Evolutionary conservation across 2,888 invertebrate genomes (phyloP).

Genomic region (Folsomia candida): DNA sequence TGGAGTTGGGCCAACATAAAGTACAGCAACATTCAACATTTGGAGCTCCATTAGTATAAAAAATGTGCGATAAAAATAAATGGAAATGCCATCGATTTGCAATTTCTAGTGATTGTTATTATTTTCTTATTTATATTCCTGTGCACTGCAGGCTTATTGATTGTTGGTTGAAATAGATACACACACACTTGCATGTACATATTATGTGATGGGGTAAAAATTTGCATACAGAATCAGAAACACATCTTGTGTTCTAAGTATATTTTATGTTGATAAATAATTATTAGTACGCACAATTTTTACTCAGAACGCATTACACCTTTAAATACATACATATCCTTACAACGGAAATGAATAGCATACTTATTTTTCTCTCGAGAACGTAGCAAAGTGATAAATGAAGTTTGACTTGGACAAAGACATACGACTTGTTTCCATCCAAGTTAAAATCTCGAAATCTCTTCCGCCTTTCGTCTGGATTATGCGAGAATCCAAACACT

Average conservation of each 20-base stretch:
- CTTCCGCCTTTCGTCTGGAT: constrained; percentile 10
- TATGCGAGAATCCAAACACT: neutral
- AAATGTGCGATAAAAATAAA: neutral
- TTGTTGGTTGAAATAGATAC: too few relatives aligned
- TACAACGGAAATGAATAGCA: too few relatives aligned
- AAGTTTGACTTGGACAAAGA: neutral
- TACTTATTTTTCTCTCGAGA: too few relatives aligned
- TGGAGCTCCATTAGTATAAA: neutral
- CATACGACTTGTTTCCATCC: constrained; percentile 6
- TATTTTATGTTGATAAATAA: neutral
- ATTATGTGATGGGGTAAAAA: too few relatives aligned
- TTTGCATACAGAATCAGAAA: neutral
- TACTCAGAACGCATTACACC: too few relatives aligned
- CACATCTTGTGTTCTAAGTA: neutral
- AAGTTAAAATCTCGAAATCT: constrained; percentile 2
- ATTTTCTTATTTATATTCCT: too few relatives aligned
- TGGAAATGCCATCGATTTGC: neutral
- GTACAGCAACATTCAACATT: too few relatives aligned
- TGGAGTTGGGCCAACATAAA: constrained; percentile 10
- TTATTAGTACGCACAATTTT: too few relatives aligned
- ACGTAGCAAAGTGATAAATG: neutral
- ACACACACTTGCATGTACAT: too few relatives aligned
- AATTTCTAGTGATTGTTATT: neutral
- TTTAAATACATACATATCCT: too few relatives aligned
- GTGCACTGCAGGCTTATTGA: too few relatives aligned